Evolutionary conservation across 2,113 vertebrate genomes (phyloP).

Genomic region (Butorides virescens): DNA sequence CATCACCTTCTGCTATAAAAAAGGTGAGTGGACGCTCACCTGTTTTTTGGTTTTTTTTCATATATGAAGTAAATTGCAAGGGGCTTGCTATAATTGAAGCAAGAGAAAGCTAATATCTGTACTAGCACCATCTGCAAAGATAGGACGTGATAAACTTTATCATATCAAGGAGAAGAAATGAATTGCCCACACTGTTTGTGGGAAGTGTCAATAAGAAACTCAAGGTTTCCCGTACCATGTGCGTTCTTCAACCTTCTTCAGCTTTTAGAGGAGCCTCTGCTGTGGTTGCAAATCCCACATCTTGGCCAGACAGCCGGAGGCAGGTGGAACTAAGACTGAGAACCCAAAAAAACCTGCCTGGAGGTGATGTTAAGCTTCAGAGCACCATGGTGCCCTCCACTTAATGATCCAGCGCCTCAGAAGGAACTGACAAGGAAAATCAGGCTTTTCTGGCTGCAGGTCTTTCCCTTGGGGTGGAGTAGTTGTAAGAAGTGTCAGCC

Average conservation of each 20-base stretch:
- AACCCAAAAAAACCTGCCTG: neutral
- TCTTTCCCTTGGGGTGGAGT: neutral
- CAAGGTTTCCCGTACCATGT: neutral
- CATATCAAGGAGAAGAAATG: neutral
- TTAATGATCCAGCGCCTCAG: neutral
- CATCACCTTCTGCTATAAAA: neutral
- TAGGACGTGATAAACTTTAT: neutral
- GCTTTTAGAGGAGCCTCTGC: neutral
- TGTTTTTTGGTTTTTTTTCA: neutral
- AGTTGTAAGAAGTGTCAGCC: fast-evolving
- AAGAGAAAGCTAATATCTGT: neutral
- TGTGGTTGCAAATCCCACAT: neutral
- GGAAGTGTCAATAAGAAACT: neutral
- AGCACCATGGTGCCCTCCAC: neutral
- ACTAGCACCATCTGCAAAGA: neutral
- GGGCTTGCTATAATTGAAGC: neutral
- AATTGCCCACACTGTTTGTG: neutral
- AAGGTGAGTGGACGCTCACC: neutral
- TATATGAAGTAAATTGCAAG: neutral
- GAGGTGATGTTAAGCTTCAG: neutral
- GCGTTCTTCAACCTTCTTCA: neutral
- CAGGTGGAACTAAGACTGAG: neutral
- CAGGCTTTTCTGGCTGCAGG: neutral
- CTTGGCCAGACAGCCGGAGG: neutral
- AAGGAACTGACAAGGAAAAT: neutral